Conservation (phyloP, 2,113 vertebrate species). For the Camelus bactrianus region DNA sequence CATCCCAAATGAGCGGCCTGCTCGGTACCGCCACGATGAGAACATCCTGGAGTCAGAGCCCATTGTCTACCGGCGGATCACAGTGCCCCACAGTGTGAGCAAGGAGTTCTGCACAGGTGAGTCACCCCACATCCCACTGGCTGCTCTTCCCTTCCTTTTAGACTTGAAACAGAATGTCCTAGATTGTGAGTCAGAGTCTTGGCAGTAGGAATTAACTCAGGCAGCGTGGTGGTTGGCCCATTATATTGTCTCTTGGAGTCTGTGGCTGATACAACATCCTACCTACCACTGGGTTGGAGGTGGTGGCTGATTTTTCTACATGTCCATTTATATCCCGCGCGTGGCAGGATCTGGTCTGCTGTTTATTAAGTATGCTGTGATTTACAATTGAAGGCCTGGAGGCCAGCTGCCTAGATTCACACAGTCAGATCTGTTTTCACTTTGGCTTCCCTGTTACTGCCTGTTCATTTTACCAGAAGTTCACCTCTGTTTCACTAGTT, state of each 20-base stretch:
- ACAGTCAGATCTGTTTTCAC: neutral
- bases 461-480: neutral
- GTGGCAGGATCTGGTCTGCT: neutral
- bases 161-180: neutral
- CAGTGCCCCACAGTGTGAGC: constrained; percentile 91
- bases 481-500: constrained; percentile 6
- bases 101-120: constrained; percentile 98
- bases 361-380: neutral
- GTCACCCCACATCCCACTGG: neutral
- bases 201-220: neutral
- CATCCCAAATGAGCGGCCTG: constrained; percentile 92
- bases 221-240: neutral
- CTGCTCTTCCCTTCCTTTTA: neutral
- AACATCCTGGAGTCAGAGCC: constrained; percentile 97
- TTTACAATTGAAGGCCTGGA: neutral
- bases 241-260: neutral
- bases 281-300: rapidly evolving
- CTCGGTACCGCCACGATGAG: constrained; percentile 96
- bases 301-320: neutral
- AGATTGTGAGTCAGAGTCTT: neutral
- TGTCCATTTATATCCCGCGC: neutral
- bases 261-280: neutral
- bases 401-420: neutral
- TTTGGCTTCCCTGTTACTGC: neutral
- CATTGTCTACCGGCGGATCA: constrained; percentile 95